Evolutionary conservation across 2,797 vertebrate species (phyloP).

Genomic region (Moxostoma hubbsi): DNA sequence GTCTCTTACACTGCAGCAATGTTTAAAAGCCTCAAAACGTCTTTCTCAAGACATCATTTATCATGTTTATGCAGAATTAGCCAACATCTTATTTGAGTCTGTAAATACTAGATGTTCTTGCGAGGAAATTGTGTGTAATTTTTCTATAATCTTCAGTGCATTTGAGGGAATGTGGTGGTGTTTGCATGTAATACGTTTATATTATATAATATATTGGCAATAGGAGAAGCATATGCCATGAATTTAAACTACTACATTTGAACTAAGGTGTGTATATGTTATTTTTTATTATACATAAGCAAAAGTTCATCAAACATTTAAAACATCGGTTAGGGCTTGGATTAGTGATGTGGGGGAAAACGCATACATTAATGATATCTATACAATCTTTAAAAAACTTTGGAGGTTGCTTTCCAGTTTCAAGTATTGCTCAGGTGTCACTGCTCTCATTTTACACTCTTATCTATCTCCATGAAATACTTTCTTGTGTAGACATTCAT

Average conservation of each 20-base stretch:
- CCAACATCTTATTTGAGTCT: slow-evolving; percentile 46
- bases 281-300: no score
- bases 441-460: no score
- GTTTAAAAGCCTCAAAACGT: neutral
- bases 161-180: slow-evolving; percentile 46
- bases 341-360: no score
- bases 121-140: slow-evolving; percentile 36
- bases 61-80: slow-evolving; percentile 41
- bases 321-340: no score
- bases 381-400: no score
- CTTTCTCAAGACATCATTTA: slow-evolving; percentile 4
- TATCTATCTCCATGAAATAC: no score
- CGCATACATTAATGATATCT: no score
- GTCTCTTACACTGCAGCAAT: neutral
- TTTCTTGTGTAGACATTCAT: no score
- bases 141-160: slow-evolving; percentile 44
- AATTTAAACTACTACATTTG: slow-evolving; percentile 6
- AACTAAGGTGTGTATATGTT: no score
- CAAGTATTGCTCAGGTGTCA: no score
- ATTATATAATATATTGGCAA: slow-evolving; percentile 52
- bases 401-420: no score
- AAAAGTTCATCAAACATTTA: no score
- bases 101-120: slow-evolving; percentile 52
- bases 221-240: slow-evolving; percentile 32
- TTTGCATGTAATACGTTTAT: slow-evolving; percentile 54